Base-by-base conservation (phyloP, 2,113 vertebrate species). In the Daphoenositta chrysoptera region DNA sequence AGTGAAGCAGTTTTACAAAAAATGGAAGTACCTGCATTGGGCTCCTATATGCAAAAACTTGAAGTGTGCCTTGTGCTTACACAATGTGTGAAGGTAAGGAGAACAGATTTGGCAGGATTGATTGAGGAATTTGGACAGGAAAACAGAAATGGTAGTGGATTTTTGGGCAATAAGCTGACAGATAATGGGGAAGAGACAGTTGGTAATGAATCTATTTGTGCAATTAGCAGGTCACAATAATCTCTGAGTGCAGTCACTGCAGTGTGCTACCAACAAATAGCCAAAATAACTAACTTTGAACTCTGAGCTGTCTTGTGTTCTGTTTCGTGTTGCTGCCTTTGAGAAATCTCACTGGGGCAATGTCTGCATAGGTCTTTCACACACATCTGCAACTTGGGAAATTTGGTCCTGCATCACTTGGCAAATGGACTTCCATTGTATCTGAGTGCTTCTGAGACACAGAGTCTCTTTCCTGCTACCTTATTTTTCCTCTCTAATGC, bases 391-490 rank as follows among this genome's bases (percentile, higher is more conserved):
- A 9, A 1, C 73, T 87, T 83, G 17, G n/a, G 63, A 84, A 76
- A 65, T 79, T 27, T 57, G 37, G 44, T 78, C n/a, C 15, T 68
- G 18, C 10, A 2, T 84, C 1, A 0, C 21, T 61, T 60, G 44
- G 17, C 0, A 1, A 58, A 20, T 71, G n/a, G 51, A n/a, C 13
- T 71, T 82, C 21, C 10, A 7, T 45, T 70, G 27, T 57, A 39
- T 33, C 30, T 28, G 30, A 19, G 21, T 14, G 44, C 58, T 69
- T 83, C 48, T 90, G 93, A 61, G 53, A 64, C 37, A 56, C 20
- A 37, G 0, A 8, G 1, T 71, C 28, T 68, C 20, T 89, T 58
- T 19, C 4, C 13, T 18, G 19, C 5, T 12, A 7, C 4, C 3
- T 2, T 2, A 0, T 44, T 82, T 82, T 77, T 77, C 31, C 10